Conservation (phyloP, 1,140 invertebrate species). For the Lepidurus packardi region DNA sequence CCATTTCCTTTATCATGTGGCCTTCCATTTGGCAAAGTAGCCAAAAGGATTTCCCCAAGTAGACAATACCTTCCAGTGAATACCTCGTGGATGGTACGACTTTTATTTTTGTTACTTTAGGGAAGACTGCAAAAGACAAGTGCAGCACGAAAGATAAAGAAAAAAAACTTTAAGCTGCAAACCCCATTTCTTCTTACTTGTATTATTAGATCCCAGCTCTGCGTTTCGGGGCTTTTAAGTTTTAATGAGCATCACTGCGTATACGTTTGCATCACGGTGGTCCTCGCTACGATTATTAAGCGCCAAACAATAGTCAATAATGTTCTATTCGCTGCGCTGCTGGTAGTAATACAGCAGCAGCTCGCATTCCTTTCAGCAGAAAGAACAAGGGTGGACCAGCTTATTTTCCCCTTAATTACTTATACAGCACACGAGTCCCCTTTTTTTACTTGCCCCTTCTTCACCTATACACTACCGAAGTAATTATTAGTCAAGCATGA, state of each 20-base stretch:
- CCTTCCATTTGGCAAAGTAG: too few relatives aligned
- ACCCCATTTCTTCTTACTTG: background rate
- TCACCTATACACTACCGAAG: background rate
- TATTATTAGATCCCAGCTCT: constrained; percentile 15
- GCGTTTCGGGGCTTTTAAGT: background rate
- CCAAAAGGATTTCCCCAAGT: too few relatives aligned
- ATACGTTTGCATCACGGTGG: too few relatives aligned
- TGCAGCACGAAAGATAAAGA: background rate
- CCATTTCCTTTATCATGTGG: too few relatives aligned
- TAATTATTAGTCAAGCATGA: constrained; percentile 5
- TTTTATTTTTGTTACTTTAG: background rate
- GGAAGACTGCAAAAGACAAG: background rate
- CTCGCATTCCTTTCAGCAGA: too few relatives aligned
- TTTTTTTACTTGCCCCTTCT: background rate
- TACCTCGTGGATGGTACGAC: background rate
- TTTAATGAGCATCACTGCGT: background rate
- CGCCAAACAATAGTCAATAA: too few relatives aligned
- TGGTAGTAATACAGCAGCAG: too few relatives aligned
- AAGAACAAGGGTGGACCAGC: background rate
- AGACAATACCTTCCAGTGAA: too few relatives aligned
- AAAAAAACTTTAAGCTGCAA: background rate
- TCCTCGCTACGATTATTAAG: too few relatives aligned
- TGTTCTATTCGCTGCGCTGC: too few relatives aligned
- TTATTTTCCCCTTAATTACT: background rate
- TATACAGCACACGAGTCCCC: background rate